phyloP scores from a whole-genome alignment of 2,797 vertebrate genomes.

The Hylomyscus alleni region DNA sequence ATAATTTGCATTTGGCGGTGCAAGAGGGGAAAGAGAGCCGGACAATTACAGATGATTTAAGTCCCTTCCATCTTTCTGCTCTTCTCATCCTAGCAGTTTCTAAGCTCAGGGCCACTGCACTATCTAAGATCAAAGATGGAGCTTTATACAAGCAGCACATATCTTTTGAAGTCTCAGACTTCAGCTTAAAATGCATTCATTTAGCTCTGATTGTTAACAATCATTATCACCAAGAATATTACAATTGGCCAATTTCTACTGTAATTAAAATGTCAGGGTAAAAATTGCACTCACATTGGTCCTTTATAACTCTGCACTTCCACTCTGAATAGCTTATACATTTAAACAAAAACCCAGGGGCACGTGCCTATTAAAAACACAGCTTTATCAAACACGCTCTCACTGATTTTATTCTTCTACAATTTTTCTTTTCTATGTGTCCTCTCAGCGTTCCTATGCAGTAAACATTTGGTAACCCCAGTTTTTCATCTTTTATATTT shows the following conservation, averaged over 20 bases:
- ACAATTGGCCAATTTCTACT: background rate
- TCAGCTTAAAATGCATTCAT: background rate
- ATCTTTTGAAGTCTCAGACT: background rate
- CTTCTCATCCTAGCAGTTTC: background rate
- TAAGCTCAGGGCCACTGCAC: background rate
- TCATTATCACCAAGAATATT: background rate
- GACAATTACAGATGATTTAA: no score
- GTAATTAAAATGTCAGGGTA: constrained; percentile 25
- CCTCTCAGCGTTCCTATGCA: background rate
- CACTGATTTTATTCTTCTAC: background rate
- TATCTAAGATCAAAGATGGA: background rate
- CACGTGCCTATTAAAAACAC: background rate
- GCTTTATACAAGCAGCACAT: background rate
- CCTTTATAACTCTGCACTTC: background rate
- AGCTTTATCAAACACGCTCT: background rate
- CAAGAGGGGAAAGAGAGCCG: background rate
- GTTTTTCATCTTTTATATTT: background rate
- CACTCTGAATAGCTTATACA: background rate
- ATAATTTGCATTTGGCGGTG: background rate
- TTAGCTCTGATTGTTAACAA: background rate
- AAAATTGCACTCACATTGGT: background rate
- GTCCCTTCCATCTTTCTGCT: background rate
- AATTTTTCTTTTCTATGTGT: background rate
- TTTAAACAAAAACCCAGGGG: background rate
- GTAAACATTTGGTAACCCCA: background rate